phyloP scores from a whole-genome alignment of 1,140 invertebrate genomes.

The Halesus radiatus region DNA sequence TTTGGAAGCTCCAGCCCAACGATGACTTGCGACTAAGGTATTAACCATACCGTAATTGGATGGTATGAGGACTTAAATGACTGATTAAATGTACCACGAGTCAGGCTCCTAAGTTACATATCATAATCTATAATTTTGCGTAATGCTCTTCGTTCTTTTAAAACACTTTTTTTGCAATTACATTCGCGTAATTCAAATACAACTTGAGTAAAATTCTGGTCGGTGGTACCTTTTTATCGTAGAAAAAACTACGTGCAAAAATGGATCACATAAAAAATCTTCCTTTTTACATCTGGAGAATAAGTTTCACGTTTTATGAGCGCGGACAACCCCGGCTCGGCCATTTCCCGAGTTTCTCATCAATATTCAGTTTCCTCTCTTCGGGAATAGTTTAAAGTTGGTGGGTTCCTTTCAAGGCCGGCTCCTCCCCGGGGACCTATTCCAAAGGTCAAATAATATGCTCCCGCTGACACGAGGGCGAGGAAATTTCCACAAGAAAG shows the following conservation, averaged over 20 bases:
- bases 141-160: no score
- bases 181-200: no score
- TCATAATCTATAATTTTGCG: no score
- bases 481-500: neutral
- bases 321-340: slow-evolving; percentile 10
- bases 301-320: slow-evolving; percentile 20
- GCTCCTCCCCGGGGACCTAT: neutral
- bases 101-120: no score
- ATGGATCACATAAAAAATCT: slow-evolving; percentile 19
- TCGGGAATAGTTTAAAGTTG: slow-evolving; percentile 33
- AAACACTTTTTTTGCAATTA: no score
- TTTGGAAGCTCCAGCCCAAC: no score
- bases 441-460: neutral
- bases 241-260: neutral
- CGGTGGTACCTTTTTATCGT: no score
- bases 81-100: no score
- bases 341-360: slow-evolving; percentile 33
- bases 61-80: no score
- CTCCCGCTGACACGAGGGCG: slow-evolving; percentile 22
- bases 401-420: slow-evolving; percentile 24
- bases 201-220: no score
- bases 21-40: no score
- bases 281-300: slow-evolving; percentile 28
- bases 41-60: no score
- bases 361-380: slow-evolving; percentile 37